A percentile compares a stretch with the other conserved stretches of the same genome.
Conservation (phyloP, 2,888 invertebrate genomes). For the Euplagia quadripunctaria region DNA sequence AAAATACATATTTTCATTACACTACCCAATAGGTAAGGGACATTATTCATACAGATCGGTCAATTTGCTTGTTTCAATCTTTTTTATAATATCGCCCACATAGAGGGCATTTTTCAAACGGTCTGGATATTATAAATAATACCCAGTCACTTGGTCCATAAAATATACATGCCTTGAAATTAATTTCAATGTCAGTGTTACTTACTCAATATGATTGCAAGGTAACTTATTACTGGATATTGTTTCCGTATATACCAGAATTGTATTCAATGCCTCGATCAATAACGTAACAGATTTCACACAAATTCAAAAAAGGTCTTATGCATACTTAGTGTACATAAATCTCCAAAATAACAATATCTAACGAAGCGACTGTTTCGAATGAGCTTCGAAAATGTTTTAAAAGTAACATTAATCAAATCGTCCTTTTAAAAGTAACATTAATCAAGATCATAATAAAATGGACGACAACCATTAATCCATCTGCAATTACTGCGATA, state of each 20-base stretch:
- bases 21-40: too few species aligned
- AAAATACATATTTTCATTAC: too few species aligned
- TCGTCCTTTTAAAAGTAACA: conserved; percentile 56
- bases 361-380: conserved; percentile 42
- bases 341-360: conserved; percentile 55
- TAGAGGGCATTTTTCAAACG: too few species aligned
- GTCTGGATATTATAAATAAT: too few species aligned
- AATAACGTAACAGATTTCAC: conserved; percentile 25
- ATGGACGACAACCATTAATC: conserved; percentile 39
- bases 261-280: conserved; percentile 9
- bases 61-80: too few species aligned
- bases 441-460: conserved; percentile 58
- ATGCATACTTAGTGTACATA: conserved; percentile 45
- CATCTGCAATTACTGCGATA: conserved; percentile 40
- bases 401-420: conserved; percentile 60
- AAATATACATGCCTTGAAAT: conserved; percentile 27
- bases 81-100: too few species aligned
- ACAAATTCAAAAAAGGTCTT: conserved; percentile 19
- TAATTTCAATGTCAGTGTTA: conserved; percentile 63
- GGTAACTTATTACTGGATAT: conserved; percentile 28
- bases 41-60: too few species aligned
- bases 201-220: conserved; percentile 43
- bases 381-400: conserved; percentile 54
- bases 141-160: too few species aligned
- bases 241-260: conserved; percentile 16